Base-by-base conservation (phyloP, 2,888 invertebrate genomes). In the Archips crataeganus region DNA sequence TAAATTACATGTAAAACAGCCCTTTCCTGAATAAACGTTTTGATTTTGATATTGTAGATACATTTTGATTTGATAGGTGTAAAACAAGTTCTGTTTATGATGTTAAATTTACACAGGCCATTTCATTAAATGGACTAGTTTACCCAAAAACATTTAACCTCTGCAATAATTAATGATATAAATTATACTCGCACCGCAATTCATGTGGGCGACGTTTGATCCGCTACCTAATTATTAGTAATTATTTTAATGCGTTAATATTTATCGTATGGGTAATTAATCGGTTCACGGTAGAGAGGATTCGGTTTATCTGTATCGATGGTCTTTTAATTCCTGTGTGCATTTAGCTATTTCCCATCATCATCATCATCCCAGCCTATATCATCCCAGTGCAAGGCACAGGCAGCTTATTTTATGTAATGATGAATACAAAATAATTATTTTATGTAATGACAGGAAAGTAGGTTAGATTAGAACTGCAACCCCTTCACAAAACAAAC, bases 211-310 rank as follows among this genome's bases (percentile, higher is more conserved):
- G 65, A 65, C 65, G 51, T 36, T 63, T 36, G 15, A 10, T 3
- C 42, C 13, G 61, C 49, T 34, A 64, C 49, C 34, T 65, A 36
- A 65, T 65, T 65, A 51, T 65, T 49, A 47, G n/a, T 65, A 60
- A 47, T 34, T 47, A 63, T 51, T 64, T 49, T 49, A 34, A 23
- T 13, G 23, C 32, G n/a, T 64, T n/a, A 34, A 64, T 34, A n/a
- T 45, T 62, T 13, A 23, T 32, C 32, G 42, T 23, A 23, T 57
- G 10, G 42, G 3, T 62, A 23, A 45, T 42, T 62, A 23, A 45
- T 45, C 23, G 32, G 23, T 4, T 32, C 32, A 60, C 36, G 36
- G 36, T 11, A 45, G n/a, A 11, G 45, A 8, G 45, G 11, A 62
- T 62, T 23, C 5, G 42, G 45, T 45, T 60, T 60, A 60, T 36